These are phyloP conservation scores for Ceratothoa steindachneri DNA, from an alignment of 2,888 invertebrate species.

Conservation along the genomic window DNA sequence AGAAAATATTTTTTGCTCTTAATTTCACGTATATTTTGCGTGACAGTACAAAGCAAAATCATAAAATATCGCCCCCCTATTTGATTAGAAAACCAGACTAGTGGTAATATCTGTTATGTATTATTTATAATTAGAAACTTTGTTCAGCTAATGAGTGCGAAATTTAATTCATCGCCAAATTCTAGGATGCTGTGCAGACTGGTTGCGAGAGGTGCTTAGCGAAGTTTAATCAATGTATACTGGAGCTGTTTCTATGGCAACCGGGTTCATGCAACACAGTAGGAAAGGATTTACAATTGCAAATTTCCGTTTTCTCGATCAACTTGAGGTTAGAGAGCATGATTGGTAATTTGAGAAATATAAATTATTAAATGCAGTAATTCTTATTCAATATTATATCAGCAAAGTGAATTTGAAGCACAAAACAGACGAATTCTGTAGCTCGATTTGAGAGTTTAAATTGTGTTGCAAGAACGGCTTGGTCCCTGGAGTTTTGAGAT, in stretches of 20 bases:
- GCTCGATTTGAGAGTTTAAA: neutral
- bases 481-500: neutral
- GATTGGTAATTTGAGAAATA: too few relatives aligned
- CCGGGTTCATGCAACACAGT: constrained; percentile 21
- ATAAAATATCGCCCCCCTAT: neutral
- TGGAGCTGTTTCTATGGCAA: constrained; percentile 31
- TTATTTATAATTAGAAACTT: neutral
- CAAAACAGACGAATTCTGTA: too few relatives aligned
- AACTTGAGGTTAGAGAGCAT: too few relatives aligned
- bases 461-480: neutral
- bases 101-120: neutral
- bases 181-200: constrained; percentile 1
- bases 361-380: too few relatives aligned
- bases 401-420: too few relatives aligned
- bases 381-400: too few relatives aligned
- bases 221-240: constrained; percentile 38
- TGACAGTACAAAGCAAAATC: neutral
- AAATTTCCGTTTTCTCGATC: too few relatives aligned
- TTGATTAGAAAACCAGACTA: neutral
- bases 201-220: constrained; percentile 38
- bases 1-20: neutral
- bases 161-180: constrained; percentile 3
- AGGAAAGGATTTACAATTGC: constrained; percentile 10
- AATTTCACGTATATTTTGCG: neutral
- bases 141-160: neutral